These are phyloP conservation scores for Teinopalpus imperialis DNA, from an alignment of 2,888 invertebrate species.

Conservation along the genomic window DNA sequence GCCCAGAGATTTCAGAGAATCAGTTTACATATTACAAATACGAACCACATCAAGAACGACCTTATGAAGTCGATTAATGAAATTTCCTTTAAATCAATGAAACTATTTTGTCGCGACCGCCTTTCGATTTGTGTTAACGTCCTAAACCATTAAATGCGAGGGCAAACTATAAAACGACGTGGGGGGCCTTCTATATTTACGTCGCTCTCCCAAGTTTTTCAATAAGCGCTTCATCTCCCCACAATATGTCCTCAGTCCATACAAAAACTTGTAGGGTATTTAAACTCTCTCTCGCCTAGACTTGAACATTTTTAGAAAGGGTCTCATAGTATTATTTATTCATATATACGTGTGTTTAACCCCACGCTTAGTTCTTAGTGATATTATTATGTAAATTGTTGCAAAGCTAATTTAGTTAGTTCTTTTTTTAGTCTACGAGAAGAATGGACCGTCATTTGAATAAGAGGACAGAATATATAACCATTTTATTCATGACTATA, in stretches of 20 bases:
- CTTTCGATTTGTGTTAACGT: no score
- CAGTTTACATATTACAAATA: no score
- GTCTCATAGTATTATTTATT: not conserved
- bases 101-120: no score
- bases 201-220: conserved; percentile 33
- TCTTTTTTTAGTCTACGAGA: not conserved
- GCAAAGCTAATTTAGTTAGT: no score
- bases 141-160: conserved; percentile 9
- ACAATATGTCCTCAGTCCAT: conserved; percentile 6
- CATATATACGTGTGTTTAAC: conserved; percentile 7
- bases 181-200: conserved; percentile 48
- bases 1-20: no score
- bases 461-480: not conserved
- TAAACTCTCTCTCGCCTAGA: not conserved
- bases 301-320: conserved; percentile 2
- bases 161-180: conserved; percentile 25
- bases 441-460: conserved; percentile 6
- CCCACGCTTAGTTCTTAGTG: no score
- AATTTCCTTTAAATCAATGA: no score
- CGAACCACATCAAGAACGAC: no score
- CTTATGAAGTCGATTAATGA: no score
- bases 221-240: conserved; percentile 26
- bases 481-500: not conserved
- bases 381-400: no score
- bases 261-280: conserved; percentile 9